Evolutionary conservation across 1,140 invertebrate species (phyloP), one percentile per base, ranked within the genome.

Genomic region (Drosophila triauraria): DNA sequence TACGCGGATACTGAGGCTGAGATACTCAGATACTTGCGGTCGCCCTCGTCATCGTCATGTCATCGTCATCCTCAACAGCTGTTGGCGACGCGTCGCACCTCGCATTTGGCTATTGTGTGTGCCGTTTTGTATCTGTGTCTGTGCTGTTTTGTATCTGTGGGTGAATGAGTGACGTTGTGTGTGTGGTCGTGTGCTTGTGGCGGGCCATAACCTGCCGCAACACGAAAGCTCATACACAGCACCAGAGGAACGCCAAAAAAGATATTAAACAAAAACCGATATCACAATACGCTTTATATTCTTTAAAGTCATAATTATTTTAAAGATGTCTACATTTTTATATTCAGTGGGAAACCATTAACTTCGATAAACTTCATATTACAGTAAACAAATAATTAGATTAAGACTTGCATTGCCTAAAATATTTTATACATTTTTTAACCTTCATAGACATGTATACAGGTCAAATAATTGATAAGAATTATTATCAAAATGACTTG

Each of bases 161-260:
- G 46, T 67, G 47, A 53, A 40, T 77, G 74, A 56, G 56, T 78
- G 47, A 64, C 65, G 69, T 44, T 43, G 43, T 57, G 53, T 60
- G 65, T 75, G 32, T 46, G 58, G 54, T 54, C 61, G 76, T 57
- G 62, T 76, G 61, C 70, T 70, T 84, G 78, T 60, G 53, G 67
- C 62, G 38, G 51, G 60, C 85, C 84, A 85, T 88, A 88, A 88
- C 84, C 84, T 88, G 85, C 84, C 84, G 30, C 84, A 88, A 88
- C 78, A 84, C 54, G 67, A 78, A 82, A 78, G 59, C 76, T 64
- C 61, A 61, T 65, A 60, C 32, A 56, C 51, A 54, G 57, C 64
- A 44, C 35, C 60, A 53, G 30, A 47, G 61, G 42, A 48, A 71
- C 20, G 27, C 43, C 20, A 27, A 12, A 15, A 30, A 42, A 30